phyloP scores from a whole-genome alignment of 1,140 invertebrate genomes.

The Sminthurinus signatus region DNA sequence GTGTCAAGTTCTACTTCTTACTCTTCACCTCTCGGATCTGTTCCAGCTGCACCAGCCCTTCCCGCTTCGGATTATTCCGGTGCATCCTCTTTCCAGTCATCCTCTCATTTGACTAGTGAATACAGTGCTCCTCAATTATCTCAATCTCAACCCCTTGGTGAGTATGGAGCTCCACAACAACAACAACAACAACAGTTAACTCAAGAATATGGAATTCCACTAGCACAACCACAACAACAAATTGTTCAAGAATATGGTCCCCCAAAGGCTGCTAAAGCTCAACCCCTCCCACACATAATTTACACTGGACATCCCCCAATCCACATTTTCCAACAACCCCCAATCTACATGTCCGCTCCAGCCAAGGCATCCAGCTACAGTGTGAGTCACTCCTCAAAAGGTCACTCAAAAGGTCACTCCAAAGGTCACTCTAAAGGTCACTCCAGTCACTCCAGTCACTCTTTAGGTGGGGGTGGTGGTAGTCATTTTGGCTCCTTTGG shows the following conservation, averaged over 20 bases:
- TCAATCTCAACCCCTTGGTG: constrained; percentile 3
- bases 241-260: constrained; percentile 1
- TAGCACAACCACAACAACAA: too few species aligned
- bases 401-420: background rate
- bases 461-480: too few species aligned
- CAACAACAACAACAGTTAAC: too few species aligned
- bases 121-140: background rate
- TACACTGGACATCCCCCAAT: constrained; percentile 47
- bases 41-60: background rate
- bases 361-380: constrained; percentile 29
- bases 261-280: background rate
- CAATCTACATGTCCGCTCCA: constrained; percentile 40
- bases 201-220: too few species aligned
- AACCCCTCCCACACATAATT: constrained; percentile 45
- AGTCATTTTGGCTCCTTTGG: too few species aligned
- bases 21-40: background rate
- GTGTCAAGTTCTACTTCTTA: background rate
- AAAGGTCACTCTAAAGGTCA: too few species aligned
- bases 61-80: background rate
- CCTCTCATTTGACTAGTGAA: too few species aligned
- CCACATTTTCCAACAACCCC: constrained; percentile 46
- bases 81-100: background rate
- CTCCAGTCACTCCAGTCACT: too few species aligned
- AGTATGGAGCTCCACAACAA: background rate
- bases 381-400: too few species aligned